Evolutionary conservation across 2,888 invertebrate species (phyloP), one percentile per base, ranked within the genome.

Genomic region (Diaprepes abbreviatus): DNA sequence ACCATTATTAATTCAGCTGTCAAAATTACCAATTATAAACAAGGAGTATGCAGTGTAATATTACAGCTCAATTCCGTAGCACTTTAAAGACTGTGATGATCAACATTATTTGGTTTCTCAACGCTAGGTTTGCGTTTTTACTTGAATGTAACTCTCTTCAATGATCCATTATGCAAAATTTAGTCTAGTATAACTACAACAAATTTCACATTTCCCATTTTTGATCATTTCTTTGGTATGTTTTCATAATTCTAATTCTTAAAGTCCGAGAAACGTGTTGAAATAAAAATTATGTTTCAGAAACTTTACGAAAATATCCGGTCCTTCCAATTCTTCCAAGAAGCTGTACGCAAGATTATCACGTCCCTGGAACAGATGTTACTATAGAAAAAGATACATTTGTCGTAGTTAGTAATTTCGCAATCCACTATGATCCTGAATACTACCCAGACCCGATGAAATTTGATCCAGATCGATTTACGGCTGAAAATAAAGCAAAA

Each of bases 391-490:
- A 77, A 59, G 35, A 28, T n/a, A 54, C 43, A 1, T 68, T 73
- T 5, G 74, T 79, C 3, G 31, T 76, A 40, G 74, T 81, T 35
- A 71, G 78, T 3, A 75, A 74, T 57, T 64, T 77, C 54, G 80
- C 43, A n/a, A 69, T 76, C 55, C 80, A 80, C 14, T 69, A 74
- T 33, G 79, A 80, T 72, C 75, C 77, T 6, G 77, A 78, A 60
- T 76, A 77, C 66, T 79, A 77, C 64, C 87, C 88, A 0, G 85
- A 91, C 7, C 91, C 91, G 0, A 85, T 88, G 1, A 84, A 84
- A 31, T 91, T 90, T 70, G 86, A 87, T 58, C 90, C 90, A 0
- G 88, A 90, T 19, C 84, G 90, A 71, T 91, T 90, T 79, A 79
- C 85, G 0, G 81, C 84, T 4, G 86, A 87, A 66, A 86, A 86